phyloP scores from a whole-genome alignment of 1,140 invertebrate genomes.

The Cyclargus thomasi region DNA sequence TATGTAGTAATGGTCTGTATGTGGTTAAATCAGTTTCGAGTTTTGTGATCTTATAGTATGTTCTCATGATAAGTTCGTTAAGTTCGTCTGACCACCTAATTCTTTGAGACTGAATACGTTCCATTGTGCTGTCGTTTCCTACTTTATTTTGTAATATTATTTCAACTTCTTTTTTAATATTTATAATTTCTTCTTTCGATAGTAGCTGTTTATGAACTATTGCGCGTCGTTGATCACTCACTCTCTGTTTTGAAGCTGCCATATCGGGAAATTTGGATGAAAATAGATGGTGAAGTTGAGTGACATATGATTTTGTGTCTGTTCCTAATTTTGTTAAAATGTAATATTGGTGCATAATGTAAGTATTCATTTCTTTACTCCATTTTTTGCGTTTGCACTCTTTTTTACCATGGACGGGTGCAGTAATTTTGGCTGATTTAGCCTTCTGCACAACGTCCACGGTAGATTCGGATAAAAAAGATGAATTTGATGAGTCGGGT shows the following conservation, averaged over 20 bases:
- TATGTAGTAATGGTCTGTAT: too few species aligned
- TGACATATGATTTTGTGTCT: constrained; percentile 21
- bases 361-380: constrained; percentile 8
- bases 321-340: constrained; percentile 1
- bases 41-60: constrained; percentile 26
- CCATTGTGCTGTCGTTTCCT: background rate
- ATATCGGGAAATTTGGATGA: constrained; percentile 27
- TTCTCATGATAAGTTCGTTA: constrained; percentile 28
- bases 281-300: constrained; percentile 24
- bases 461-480: background rate
- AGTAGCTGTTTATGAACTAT: constrained; percentile 30
- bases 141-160: background rate
- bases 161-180: constrained; percentile 24
- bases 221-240: constrained; percentile 31
- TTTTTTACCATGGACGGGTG: background rate
- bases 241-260: constrained; percentile 24
- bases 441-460: constrained; percentile 6
- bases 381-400: background rate
- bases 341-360: too few species aligned
- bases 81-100: constrained; percentile 26
- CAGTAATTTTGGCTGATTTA: background rate
- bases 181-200: constrained; percentile 17
- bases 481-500: too few species aligned
- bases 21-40: constrained; percentile 26
- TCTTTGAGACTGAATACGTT: background rate